Evolutionary conservation across 2,888 invertebrate genomes (phyloP), one percentile per base, ranked within the genome.

Genomic region (Eubasilissa splendida): DNA sequence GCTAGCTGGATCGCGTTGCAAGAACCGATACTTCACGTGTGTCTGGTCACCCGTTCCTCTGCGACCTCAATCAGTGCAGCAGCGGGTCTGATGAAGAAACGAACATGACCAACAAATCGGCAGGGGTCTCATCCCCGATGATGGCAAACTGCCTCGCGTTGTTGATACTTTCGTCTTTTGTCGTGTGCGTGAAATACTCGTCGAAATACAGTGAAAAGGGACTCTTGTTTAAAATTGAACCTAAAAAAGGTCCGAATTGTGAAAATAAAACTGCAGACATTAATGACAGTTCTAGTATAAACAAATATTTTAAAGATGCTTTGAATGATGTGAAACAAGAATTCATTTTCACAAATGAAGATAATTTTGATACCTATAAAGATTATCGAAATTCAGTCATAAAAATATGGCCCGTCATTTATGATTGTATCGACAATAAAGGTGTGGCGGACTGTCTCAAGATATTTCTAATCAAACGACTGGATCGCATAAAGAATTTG

Each of bases 381-480:
- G 33, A 76, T 11, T 31, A 4, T 9, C 52, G 52, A 10, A 33
- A 77, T 56, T 59, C 70, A 0, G 22, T 79, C 33, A 78, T 80
- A 56, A 75, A 76, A 31, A 31, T 63, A 9, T 84, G 84, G 84
- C 82, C 83, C 0, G 53, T 73, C 12, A 73, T 73, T 3, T 33
- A 87, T 60, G 87, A 87, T 77, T 89, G 89, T 77, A 85, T 89
- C 52, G 85, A 86, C 9, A 86, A 85, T 53, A 86, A 85, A 33
- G 91, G 90, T 70, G 87, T 91, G 7, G 82, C 90, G 80, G 91
- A 91, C 86, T 93, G 93, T 86, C 86, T 92, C 73, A 91, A 90
- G 85, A 88, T 92, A n/a, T 90, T 91, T 79, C 88, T 92, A 70
- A 86, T 90, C 31, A 91, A 91, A 88, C 90, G 91, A 66, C 89